A percentile compares a stretch with the other conserved stretches of the same genome.
phyloP scores from a whole-genome alignment of 2,797 vertebrate species.

The Pipistrellus pipistrellus region DNA sequence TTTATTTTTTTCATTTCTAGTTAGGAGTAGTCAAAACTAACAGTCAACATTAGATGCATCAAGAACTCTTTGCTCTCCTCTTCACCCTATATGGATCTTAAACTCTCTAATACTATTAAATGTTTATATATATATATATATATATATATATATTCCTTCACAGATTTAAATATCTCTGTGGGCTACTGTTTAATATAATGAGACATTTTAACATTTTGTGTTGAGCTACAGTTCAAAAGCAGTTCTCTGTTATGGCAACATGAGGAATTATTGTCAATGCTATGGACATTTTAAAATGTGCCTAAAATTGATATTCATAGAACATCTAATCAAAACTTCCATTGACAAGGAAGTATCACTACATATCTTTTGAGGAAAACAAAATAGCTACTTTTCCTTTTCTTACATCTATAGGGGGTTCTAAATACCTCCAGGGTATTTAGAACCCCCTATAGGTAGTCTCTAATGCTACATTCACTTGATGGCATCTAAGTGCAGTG shows the following conservation, averaged over 20 bases:
- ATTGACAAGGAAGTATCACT: slow-evolving; percentile 36
- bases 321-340: neutral
- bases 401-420: neutral
- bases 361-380: neutral
- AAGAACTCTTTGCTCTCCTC: neutral
- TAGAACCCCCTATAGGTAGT: neutral
- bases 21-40: neutral
- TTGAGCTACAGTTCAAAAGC: slow-evolving; percentile 39
- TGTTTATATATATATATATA: neutral
- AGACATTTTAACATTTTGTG: neutral
- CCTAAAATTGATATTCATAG: neutral
- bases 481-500: neutral
- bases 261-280: neutral
- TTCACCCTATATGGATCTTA: neutral
- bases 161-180: neutral
- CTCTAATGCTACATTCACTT: neutral
- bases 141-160: neutral
- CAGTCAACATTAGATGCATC: neutral
- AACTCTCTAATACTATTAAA: neutral
- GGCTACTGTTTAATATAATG: neutral
- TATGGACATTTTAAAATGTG: neutral
- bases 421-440: neutral
- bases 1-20: neutral
- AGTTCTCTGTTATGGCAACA: neutral
- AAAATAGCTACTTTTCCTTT: neutral